Base-by-base conservation (phyloP, 2,797 vertebrate genomes). In the Merluccius polli region DNA sequence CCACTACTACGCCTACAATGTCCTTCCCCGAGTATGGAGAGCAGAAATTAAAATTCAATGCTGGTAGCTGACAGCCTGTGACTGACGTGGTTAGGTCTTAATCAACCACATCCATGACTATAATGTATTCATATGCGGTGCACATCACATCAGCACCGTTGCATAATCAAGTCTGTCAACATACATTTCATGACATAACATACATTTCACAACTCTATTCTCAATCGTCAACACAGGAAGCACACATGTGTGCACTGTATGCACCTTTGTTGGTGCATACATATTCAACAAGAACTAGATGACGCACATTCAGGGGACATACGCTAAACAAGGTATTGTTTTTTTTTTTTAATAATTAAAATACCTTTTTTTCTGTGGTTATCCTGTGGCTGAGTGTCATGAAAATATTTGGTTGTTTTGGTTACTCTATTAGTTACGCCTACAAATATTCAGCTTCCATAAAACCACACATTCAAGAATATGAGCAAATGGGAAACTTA, bases 111-210 rank as follows among this genome's bases (percentile, higher is more conserved):
- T 63, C 52, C n/a, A n/a, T 63, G 52, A 24, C 52, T 1, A 8
- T 21, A 11, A 24, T 11, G 52, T 27, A 11, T 24, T 63, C 52
- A 3, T 63, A 63, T n/a, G 52, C 52, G n/a, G 1, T 8, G 52
- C n/a, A 27, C 52, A 63, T 24, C 52, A 63, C 52, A 63, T 24
- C 52, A 63, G 52, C 52, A 27, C 52, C 52, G n/a, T 27, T 63
- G 52, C 52, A 27, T 63, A 63, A 63, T 63, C 52, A 63, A 63
- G 52, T 24, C 52, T 63, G 52, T 63, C 52, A 63, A 63, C 52
- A 27, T 63, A 63, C 10, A 63, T 63, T 63, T 63, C 13, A 15
- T 27, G 52, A 63, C 52, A 16, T n/a, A 0, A n/a, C 21, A 3
- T 27, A n/a, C 7, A 24, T 27, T 27, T 24, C 52, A 63, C n/a